phyloP scores from a whole-genome alignment of 1,140 invertebrate genomes.

The Drosophila pachea region DNA sequence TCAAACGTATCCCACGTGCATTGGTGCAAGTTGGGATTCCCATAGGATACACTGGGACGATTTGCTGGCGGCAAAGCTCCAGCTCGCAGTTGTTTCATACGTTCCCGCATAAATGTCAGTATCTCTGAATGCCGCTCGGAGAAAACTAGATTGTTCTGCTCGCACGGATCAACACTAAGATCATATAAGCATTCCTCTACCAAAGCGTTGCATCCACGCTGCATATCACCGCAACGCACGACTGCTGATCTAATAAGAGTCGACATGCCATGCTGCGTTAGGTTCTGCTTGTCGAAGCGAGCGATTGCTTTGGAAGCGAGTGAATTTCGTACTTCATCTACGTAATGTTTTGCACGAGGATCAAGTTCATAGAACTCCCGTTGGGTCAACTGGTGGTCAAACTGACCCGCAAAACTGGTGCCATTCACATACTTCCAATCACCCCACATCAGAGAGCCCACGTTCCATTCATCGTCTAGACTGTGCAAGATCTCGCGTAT shows the following conservation, averaged over 20 bases:
- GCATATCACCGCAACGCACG: slow-evolving; percentile 70
- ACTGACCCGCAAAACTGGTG: slow-evolving; percentile 78
- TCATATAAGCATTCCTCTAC: slow-evolving; percentile 86
- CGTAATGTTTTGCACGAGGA: slow-evolving; percentile 76
- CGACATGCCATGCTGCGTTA: slow-evolving; percentile 65
- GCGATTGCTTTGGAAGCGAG: slow-evolving; percentile 52
- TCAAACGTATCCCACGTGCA: slow-evolving; percentile 61
- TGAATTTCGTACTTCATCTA: slow-evolving; percentile 80
- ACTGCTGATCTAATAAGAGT: slow-evolving; percentile 78
- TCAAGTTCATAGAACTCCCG: slow-evolving; percentile 53
- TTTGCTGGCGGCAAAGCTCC: slow-evolving; percentile 43
- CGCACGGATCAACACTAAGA: slow-evolving; percentile 87
- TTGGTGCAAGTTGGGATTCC: slow-evolving; percentile 55
- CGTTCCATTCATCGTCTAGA: slow-evolving; percentile 84
- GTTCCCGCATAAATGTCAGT: slow-evolving; percentile 42
- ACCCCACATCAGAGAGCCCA: slow-evolving; percentile 83
- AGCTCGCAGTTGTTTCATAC: slow-evolving; percentile 31
- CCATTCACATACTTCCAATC: slow-evolving; percentile 89
- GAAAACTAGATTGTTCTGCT: slow-evolving; percentile 84
- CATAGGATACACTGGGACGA: slow-evolving; percentile 16
- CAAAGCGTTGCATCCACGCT: slow-evolving; percentile 77
- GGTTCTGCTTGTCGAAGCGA: slow-evolving; percentile 39
- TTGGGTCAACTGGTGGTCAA: slow-evolving; percentile 80
- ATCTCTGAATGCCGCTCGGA: slow-evolving; percentile 39
- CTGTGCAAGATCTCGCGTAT: slow-evolving; percentile 84